Conservation (phyloP, 2,113 vertebrate species). For the Plectropomus leopardus region DNA sequence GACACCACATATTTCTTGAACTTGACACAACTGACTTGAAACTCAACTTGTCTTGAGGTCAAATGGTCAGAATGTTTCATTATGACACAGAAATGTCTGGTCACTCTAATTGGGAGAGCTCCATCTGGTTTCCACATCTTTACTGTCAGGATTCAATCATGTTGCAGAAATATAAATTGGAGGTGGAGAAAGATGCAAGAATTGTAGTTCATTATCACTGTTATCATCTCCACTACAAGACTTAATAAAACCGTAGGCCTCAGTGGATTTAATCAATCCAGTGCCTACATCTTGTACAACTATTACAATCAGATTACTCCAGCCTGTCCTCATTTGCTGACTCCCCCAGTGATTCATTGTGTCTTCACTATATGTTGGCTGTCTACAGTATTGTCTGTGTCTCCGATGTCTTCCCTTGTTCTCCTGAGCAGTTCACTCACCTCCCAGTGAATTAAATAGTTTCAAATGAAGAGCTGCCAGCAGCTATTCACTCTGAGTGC, state of each 20-base stretch:
- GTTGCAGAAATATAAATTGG: background rate
- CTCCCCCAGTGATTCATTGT: conserved; percentile 46
- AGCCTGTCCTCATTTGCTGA: conserved; percentile 50
- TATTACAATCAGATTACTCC: conserved; percentile 46
- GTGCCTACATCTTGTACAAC: conserved; percentile 34
- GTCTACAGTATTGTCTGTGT: conserved; percentile 47
- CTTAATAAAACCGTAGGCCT: conserved; percentile 31
- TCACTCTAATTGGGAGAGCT: background rate
- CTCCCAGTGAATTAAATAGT: conserved; percentile 74
- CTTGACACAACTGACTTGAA: background rate
- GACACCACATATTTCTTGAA: background rate
- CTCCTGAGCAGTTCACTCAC: conserved; percentile 57
- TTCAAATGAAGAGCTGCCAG: conserved; percentile 69
- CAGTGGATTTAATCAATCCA: conserved; percentile 43
- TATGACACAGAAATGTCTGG: too few relatives aligned
- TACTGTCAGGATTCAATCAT: background rate
- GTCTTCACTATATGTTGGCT: conserved; percentile 44
- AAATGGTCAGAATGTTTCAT: background rate
- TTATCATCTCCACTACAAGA: conserved; percentile 26
- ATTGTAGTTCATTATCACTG: conserved; percentile 25
- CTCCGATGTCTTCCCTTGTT: conserved; percentile 35
- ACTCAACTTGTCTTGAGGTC: background rate
- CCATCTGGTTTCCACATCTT: background rate
- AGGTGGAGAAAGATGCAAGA: background rate
- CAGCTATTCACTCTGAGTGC: conserved; percentile 46